A percentile compares a stretch with the other conserved stretches of the same genome.
These are phyloP conservation scores for Cromileptes altivelis DNA, from an alignment of 2,113 vertebrate species.

Conservation along the genomic window DNA sequence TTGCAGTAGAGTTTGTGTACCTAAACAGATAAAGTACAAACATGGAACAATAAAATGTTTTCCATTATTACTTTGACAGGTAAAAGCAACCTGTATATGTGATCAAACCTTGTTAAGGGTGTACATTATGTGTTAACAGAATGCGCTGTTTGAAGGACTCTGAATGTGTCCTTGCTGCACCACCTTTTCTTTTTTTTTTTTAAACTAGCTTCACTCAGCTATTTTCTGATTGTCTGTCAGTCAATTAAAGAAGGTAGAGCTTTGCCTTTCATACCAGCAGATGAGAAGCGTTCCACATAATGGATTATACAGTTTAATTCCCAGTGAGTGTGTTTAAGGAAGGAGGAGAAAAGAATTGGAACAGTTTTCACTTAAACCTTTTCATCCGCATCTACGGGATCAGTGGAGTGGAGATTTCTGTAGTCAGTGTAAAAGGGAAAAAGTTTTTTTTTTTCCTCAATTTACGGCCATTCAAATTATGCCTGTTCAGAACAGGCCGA, in stretches of 20 bases:
- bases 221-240: conserved; percentile 31
- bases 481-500: too few species aligned
- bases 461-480: too few species aligned
- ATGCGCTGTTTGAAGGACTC: conserved; percentile 20
- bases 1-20: not conserved
- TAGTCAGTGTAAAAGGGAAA: not conserved
- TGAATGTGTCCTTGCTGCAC: conserved; percentile 21
- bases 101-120: not conserved
- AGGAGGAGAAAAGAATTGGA: conserved; percentile 12
- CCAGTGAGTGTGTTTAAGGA: conserved; percentile 27
- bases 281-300: conserved; percentile 18
- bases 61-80: not conserved
- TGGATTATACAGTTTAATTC: conserved; percentile 41
- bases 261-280: conserved; percentile 31
- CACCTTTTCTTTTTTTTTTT: not conserved
- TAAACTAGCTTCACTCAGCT: conserved; percentile 19
- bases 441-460: too few species aligned
- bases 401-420: not conserved
- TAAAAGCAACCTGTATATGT: not conserved
- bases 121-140: not conserved
- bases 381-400: conserved; percentile 21
- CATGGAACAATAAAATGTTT: not conserved
- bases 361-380: conserved; percentile 37
- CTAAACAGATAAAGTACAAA: conserved; percentile 14
- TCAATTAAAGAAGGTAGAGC: conserved; percentile 8